Percentiles rank a stretch among this genome's conserved stretches.
Conservation (phyloP, 2,888 invertebrate genomes). For the Odontothrips loti region DNA sequence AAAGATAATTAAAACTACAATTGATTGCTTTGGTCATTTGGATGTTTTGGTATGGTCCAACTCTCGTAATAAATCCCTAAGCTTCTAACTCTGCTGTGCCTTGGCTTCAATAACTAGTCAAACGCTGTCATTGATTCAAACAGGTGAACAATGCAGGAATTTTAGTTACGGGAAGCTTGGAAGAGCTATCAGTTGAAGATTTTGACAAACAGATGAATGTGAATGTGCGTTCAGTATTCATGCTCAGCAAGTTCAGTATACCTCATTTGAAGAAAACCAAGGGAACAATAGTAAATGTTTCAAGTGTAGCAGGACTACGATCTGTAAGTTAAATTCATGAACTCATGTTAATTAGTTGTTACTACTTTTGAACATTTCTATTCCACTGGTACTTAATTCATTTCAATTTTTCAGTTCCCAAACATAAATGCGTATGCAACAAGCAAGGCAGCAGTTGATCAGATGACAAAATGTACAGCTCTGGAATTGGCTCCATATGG, state of each 20-base stretch:
- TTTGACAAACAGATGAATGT: constrained; percentile 53
- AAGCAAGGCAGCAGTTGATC: constrained; percentile 57
- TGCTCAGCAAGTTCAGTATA: constrained; percentile 50
- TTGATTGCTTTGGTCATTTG: constrained; percentile 68
- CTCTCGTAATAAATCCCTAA: not conserved
- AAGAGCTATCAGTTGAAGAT: constrained; percentile 50
- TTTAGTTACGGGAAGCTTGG: constrained; percentile 49
- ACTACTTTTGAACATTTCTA: not conserved
- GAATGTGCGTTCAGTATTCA: constrained; percentile 49
- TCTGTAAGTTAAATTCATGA: constrained; percentile 39
- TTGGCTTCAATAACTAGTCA: too few species aligned
- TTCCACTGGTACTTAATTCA: not conserved
- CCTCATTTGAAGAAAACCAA: constrained; percentile 48
- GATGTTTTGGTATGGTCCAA: constrained; percentile 62
- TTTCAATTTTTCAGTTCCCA: constrained; percentile 45
- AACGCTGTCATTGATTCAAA: not conserved
- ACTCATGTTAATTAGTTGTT: not conserved
- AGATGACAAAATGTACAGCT: constrained; percentile 55
- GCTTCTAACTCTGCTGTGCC: not conserved
- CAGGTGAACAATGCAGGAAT: constrained; percentile 39
- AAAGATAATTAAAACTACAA: constrained; percentile 65
- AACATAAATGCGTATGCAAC: constrained; percentile 53
- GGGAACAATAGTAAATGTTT: constrained; percentile 55
- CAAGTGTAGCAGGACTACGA: constrained; percentile 54
- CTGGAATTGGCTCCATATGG: constrained; percentile 45